Percentiles rank a stretch among this genome's conserved stretches.
phyloP scores from a whole-genome alignment of 2,113 vertebrate genomes.

The Lycaon pictus region DNA sequence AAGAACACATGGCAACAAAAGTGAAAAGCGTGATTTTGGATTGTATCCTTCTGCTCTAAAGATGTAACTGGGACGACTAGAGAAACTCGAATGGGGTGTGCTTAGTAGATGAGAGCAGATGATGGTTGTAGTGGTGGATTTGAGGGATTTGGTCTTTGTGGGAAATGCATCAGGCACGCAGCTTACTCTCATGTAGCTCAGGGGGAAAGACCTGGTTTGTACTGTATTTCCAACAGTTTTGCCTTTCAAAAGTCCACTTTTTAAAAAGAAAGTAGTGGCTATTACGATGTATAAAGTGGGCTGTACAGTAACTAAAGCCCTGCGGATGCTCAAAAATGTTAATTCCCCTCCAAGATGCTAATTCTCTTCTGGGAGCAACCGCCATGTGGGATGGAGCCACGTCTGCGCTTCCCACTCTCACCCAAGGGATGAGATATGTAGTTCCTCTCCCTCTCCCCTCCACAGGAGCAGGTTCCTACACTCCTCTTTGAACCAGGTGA shows the following conservation, averaged over 20 bases:
- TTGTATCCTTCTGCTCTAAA: not conserved
- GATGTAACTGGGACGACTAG: not conserved
- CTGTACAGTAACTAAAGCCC: not conserved
- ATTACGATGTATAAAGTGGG: not conserved
- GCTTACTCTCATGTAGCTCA: not conserved
- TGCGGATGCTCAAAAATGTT: not conserved
- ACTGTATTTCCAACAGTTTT: not conserved
- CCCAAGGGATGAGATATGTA: not conserved
- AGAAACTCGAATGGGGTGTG: not conserved
- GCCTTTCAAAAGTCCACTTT: not conserved
- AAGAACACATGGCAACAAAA: not conserved
- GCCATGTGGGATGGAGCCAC: not conserved
- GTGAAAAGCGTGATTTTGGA: not conserved
- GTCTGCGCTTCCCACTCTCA: not conserved
- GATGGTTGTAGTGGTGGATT: not conserved
- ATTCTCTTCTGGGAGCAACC: not conserved
- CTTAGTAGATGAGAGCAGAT: not conserved
- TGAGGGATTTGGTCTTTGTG: not conserved
- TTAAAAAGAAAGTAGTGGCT: not conserved
- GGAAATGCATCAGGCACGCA: not conserved
- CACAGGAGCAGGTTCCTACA: not conserved
- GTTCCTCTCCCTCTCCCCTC: not conserved
- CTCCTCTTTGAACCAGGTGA: not conserved
- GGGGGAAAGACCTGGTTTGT: not conserved
- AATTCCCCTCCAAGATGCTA: not conserved